Base-by-base conservation (phyloP, 2,797 vertebrate genomes). In the Heteromormyrus szaboi region DNA sequence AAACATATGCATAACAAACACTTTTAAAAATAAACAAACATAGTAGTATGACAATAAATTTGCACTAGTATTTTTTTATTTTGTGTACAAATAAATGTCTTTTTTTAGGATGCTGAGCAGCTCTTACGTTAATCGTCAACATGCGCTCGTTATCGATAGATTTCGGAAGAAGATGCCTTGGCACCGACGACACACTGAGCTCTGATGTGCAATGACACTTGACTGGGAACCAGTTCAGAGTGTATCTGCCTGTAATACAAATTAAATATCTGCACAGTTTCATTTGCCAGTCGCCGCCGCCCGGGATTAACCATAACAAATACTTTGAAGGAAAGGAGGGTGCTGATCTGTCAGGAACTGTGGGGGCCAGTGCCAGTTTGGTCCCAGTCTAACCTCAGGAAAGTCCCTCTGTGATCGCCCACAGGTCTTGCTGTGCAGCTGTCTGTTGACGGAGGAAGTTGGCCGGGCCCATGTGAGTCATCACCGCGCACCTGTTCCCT, bases 351-450 rank as follows among this genome's bases (percentile, higher is more conserved):
- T 79, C 14, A 37, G 37, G 72, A 46, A 22, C 44, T 19, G 62
- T 50, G 41, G 22, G 37, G 86, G 9, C 81, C 14, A 2, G 48
- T 51, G 62, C 56, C 29, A 54, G 59, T 44, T 51, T 33, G 81
- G 56, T 14, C 54, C 59, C 41, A 11, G 25, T 33, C 25, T 68
- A 46, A 83, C 50, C 25, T 86, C 62, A 68, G 83, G 62, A 76
- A 86, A 89, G 59, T 54, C 84, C 83, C 85, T 53, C 83, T 72
- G 62, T 41, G 83, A 41, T 53, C 48, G 11, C 59, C 41, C 88
- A 89, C 88, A 85, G 81, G n/a, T 85, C 88, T 88, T 46, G 87
- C 88, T 84, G 53, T 51, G 81, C 54, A 72, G 44, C 59, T 65
- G 48, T 65, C 84, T 89, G 56, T 22, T 86, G 48, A 68, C 46